Evolutionary conservation across 1,140 invertebrate genomes (phyloP).

Genomic region (Pararge aegeria): DNA sequence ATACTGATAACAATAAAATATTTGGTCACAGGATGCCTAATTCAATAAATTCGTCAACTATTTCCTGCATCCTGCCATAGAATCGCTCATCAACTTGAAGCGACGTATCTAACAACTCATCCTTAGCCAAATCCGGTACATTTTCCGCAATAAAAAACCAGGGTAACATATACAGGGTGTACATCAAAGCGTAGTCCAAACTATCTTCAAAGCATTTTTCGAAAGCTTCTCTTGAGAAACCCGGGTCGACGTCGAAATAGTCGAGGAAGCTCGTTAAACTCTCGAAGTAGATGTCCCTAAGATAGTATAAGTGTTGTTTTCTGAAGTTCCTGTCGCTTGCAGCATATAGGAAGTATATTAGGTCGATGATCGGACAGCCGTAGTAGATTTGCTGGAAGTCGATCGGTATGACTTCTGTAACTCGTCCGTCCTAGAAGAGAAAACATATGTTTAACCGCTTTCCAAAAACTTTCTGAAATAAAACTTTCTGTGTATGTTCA

Average conservation of each 20-base stretch:
- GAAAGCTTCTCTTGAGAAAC: slow-evolving; percentile 43
- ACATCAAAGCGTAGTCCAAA: slow-evolving; percentile 48
- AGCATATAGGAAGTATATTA: slow-evolving; percentile 55
- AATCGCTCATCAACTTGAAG: slow-evolving; percentile 40
- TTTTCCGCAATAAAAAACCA: slow-evolving; percentile 45
- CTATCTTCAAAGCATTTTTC: slow-evolving; percentile 41
- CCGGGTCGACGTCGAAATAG: slow-evolving; percentile 40
- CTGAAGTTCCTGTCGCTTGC: slow-evolving; percentile 49
- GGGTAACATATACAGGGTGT: slow-evolving; percentile 43
- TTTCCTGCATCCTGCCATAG: slow-evolving; percentile 35
- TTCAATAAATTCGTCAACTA: slow-evolving; percentile 53
- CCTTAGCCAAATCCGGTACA: slow-evolving; percentile 39
- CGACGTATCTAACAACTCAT: slow-evolving; percentile 34
- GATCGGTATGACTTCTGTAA: slow-evolving; percentile 44
- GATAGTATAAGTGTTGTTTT: slow-evolving; percentile 35
- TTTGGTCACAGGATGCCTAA: slow-evolving; percentile 38
- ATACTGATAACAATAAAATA: no score
- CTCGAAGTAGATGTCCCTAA: slow-evolving; percentile 48
- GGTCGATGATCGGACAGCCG: slow-evolving; percentile 54
- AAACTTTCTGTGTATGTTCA: no score
- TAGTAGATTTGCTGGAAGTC: slow-evolving; percentile 59
- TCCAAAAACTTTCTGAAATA: not conserved
- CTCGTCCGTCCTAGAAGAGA: slow-evolving; percentile 44
- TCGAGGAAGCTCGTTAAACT: slow-evolving; percentile 41
- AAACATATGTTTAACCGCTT: not conserved